These are phyloP conservation scores for Thermophis baileyi DNA, from an alignment of 2,113 vertebrate genomes.

Conservation along the genomic window DNA sequence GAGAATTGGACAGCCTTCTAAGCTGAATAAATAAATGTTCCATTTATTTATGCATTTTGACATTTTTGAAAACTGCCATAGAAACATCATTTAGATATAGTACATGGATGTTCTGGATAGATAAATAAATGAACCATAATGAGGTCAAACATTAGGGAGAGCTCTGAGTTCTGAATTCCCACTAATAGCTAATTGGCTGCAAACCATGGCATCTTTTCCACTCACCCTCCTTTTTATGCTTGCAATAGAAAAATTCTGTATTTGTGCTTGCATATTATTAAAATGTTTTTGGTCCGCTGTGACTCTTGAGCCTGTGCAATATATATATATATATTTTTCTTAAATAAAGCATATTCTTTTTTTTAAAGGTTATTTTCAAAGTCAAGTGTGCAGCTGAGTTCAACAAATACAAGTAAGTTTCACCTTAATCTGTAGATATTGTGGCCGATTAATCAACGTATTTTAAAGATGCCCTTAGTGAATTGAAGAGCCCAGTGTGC, in stretches of 20 bases:
- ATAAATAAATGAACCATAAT: not conserved
- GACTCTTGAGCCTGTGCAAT: not conserved
- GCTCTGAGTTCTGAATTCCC: not conserved
- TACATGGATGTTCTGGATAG: not conserved
- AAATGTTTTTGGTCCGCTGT: not conserved
- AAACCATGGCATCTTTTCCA: not conserved
- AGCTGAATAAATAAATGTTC: not conserved
- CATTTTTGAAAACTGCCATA: not conserved
- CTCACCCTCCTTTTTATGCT: not conserved
- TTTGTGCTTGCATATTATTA: not conserved
- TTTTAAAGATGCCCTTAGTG: not conserved
- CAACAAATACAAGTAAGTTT: slow-evolving; percentile 95
- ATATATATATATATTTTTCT: not conserved
- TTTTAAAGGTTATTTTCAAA: slow-evolving; percentile 90
- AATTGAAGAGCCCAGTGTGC: not conserved
- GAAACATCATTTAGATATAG: not conserved
- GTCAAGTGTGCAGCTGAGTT: slow-evolving; percentile 94
- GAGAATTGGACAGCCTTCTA: not conserved
- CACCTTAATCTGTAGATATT: not conserved
- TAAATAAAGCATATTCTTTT: slow-evolving; percentile 46
- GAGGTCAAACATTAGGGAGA: not conserved
- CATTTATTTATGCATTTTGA: not conserved
- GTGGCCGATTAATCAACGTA: not conserved
- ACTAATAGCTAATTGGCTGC: not conserved
- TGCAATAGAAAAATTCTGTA: not conserved